Percentiles rank a stretch among this genome's conserved stretches.
These are phyloP conservation scores for Polyploca ridens DNA, from an alignment of 2,888 invertebrate species.

Conservation along the genomic window DNA sequence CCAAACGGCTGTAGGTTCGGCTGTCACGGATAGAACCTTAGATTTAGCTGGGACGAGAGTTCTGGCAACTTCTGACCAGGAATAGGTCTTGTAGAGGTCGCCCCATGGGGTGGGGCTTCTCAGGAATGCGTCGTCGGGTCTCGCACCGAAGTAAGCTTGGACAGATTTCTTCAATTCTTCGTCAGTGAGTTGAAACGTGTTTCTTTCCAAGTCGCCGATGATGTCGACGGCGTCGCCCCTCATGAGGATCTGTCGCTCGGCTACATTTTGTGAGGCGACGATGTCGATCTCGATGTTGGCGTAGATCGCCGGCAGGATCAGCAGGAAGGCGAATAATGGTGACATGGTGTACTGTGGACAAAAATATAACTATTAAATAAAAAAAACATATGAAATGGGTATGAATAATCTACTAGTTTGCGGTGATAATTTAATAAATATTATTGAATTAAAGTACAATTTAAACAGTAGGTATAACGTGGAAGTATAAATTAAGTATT, in stretches of 20 bases:
- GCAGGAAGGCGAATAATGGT: slow-evolving; percentile 23
- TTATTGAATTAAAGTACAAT: too few species aligned
- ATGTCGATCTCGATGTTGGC: slow-evolving; percentile 50
- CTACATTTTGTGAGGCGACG: slow-evolving; percentile 28
- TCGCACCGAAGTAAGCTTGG: slow-evolving; percentile 34
- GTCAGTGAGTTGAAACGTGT: slow-evolving; percentile 46
- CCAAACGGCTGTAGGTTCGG: slow-evolving; percentile 32
- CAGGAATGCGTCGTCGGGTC: slow-evolving; percentile 44
- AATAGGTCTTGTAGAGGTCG: slow-evolving; percentile 47
- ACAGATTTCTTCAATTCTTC: slow-evolving; percentile 42
- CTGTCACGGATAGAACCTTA: slow-evolving; percentile 23
- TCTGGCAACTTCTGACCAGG: slow-evolving; percentile 50
- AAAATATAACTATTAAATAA: too few species aligned
- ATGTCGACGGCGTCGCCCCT: slow-evolving; percentile 38
- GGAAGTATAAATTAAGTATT: not conserved
- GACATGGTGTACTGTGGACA: slow-evolving; percentile 21
- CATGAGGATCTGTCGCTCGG: slow-evolving; percentile 27
- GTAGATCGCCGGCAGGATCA: slow-evolving; percentile 33
- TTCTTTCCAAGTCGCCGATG: slow-evolving; percentile 44
- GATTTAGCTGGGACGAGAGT: slow-evolving; percentile 40
- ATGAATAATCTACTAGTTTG: too few species aligned
- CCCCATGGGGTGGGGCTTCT: slow-evolving; percentile 58
- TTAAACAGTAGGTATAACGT: not conserved
- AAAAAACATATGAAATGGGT: too few species aligned
- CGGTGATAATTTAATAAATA: too few species aligned